phyloP scores from a whole-genome alignment of 2,888 invertebrate species.

The Xanthia togata region DNA sequence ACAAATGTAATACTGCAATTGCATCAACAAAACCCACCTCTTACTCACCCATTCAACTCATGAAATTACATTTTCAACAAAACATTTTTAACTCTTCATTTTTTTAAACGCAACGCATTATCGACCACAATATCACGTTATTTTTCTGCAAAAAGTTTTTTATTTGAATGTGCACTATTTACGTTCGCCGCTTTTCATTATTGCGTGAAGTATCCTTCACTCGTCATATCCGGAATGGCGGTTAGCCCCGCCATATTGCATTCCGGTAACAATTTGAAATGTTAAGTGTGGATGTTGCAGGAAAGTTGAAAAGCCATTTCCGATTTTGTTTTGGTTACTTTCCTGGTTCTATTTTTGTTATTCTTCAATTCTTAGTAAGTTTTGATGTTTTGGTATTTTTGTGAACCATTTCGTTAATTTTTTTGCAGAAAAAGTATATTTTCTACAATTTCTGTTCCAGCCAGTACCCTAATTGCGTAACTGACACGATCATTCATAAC shows the following conservation, averaged over 20 bases:
- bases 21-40: background rate
- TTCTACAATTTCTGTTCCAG: background rate
- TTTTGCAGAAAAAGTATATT: background rate
- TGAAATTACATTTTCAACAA: constrained; percentile 46
- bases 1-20: background rate
- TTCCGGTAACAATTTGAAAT: constrained; percentile 29
- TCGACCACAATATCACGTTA: background rate
- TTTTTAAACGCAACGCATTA: constrained; percentile 1
- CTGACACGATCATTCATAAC: too few relatives aligned
- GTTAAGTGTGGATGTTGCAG: background rate
- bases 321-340: background rate
- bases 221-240: constrained; percentile 14
- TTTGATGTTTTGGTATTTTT: background rate
- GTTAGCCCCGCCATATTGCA: constrained; percentile 45
- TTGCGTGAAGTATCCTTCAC: constrained; percentile 36
- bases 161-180: constrained; percentile 29
- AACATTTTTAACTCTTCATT: constrained; percentile 16
- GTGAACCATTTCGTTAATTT: background rate
- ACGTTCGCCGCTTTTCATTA: constrained; percentile 29
- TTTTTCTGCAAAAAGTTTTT: constrained; percentile 22
- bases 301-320: background rate
- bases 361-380: too few relatives aligned
- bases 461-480: too few relatives aligned
- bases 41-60: constrained; percentile 20
- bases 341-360: too few relatives aligned